Conservation (phyloP, 2,113 vertebrate genomes). For the Chitala chitala region DNA sequence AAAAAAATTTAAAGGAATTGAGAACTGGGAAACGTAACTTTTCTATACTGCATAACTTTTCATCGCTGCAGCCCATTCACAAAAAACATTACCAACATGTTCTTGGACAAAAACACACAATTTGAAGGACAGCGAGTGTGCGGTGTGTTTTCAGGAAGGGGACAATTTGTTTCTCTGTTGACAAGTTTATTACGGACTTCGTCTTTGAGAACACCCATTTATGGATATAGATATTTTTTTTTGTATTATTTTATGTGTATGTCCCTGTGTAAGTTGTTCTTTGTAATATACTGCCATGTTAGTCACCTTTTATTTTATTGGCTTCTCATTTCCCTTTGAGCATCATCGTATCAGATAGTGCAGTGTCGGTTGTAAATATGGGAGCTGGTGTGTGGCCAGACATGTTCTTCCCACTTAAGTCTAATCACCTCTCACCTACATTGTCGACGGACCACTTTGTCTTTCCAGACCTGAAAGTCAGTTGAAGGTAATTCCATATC, state of each 20-base stretch:
- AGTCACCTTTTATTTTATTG: neutral
- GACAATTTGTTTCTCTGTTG: neutral
- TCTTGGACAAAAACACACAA: constrained; percentile 33
- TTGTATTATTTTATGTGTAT: constrained; percentile 2
- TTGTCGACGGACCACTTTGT: neutral
- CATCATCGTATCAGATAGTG: neutral
- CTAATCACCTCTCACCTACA: neutral
- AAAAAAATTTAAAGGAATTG: constrained; percentile 41
- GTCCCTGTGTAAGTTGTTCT: constrained; percentile 8
- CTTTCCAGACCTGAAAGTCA: neutral
- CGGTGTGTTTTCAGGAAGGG: constrained; percentile 2
- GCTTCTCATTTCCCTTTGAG: neutral
- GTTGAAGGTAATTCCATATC: neutral
- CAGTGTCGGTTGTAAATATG: neutral
- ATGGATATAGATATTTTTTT: neutral
- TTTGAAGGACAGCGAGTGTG: neutral
- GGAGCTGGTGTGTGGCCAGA: no score
- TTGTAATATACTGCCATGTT: constrained; percentile 16
- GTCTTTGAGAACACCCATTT: neutral
- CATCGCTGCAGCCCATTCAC: constrained; percentile 72
- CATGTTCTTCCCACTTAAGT: no score
- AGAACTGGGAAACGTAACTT: constrained; percentile 75
- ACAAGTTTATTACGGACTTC: constrained; percentile 1
- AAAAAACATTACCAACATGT: constrained; percentile 46
- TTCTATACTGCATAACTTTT: no score